Percentiles rank a stretch among this genome's conserved stretches.
Conservation (phyloP, 2,888 invertebrate genomes). For the Hirtodrosophila histrioides region DNA sequence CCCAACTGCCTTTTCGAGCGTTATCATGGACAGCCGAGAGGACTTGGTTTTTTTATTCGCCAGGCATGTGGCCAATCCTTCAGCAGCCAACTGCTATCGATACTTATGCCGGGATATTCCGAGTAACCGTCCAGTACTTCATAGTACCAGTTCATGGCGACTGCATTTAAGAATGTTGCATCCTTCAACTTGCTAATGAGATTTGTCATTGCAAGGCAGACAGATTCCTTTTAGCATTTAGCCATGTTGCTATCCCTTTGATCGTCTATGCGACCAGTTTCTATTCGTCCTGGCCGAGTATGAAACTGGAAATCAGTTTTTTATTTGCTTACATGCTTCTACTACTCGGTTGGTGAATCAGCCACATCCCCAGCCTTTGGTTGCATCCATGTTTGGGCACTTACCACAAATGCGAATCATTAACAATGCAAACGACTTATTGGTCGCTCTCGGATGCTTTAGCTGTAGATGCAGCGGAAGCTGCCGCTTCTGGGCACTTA, state of each 20-base stretch:
- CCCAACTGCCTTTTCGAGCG: background rate
- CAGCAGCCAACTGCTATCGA: too few relatives aligned
- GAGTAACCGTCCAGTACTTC: too few relatives aligned
- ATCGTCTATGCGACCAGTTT: too few relatives aligned
- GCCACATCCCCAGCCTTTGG: conserved; percentile 3
- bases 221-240: background rate
- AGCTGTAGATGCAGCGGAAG: conserved; percentile 15
- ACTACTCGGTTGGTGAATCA: background rate
- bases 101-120: too few relatives aligned
- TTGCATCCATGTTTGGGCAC: conserved; percentile 37
- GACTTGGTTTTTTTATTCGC: too few relatives aligned
- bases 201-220: background rate
- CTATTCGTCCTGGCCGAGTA: background rate
- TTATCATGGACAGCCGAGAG: too few relatives aligned
- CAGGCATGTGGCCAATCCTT: too few relatives aligned
- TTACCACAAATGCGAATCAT: conserved; percentile 61
- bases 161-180: background rate
- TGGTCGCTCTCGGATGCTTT: conserved; percentile 30
- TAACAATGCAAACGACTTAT: conserved; percentile 64
- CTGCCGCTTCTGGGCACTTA: conserved; percentile 18
- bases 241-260: too few relatives aligned
- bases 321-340: too few relatives aligned
- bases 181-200: too few relatives aligned
- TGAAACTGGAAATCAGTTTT: too few relatives aligned
- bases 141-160: too few relatives aligned